A percentile compares a stretch with the other conserved stretches of the same genome.
Conservation (phyloP, 2,797 vertebrate genomes). For the Lophotriccus pileatus region DNA sequence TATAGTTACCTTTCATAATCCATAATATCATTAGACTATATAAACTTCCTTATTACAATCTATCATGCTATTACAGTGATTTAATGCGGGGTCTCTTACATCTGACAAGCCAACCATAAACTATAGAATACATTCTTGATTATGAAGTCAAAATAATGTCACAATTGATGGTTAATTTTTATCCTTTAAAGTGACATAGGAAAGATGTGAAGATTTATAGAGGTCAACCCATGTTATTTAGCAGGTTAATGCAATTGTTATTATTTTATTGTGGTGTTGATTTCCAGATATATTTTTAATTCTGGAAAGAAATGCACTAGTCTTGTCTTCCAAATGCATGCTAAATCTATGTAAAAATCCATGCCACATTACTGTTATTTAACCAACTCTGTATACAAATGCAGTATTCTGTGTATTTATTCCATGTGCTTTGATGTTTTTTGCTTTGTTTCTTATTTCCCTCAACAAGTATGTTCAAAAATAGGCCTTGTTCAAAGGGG, state of each 20-base stretch:
- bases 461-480: neutral
- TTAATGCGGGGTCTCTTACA: neutral
- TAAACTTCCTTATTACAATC: neutral
- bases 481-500: neutral
- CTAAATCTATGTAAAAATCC: neutral
- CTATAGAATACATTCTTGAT: neutral
- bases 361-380: neutral
- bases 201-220: neutral
- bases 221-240: neutral
- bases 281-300: neutral
- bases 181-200: neutral
- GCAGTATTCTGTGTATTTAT: neutral
- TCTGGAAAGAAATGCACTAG: neutral
- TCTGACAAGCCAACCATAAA: neutral
- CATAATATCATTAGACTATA: neutral
- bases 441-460: neutral
- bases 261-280: neutral
- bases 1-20: neutral
- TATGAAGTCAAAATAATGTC: neutral
- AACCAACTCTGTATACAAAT: neutral
- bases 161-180: neutral
- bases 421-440: neutral
- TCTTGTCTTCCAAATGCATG: neutral
- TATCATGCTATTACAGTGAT: neutral
- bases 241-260: neutral